These are phyloP conservation scores for Rhombomys opimus DNA, from an alignment of 2,113 vertebrate genomes.

Conservation along the genomic window DNA sequence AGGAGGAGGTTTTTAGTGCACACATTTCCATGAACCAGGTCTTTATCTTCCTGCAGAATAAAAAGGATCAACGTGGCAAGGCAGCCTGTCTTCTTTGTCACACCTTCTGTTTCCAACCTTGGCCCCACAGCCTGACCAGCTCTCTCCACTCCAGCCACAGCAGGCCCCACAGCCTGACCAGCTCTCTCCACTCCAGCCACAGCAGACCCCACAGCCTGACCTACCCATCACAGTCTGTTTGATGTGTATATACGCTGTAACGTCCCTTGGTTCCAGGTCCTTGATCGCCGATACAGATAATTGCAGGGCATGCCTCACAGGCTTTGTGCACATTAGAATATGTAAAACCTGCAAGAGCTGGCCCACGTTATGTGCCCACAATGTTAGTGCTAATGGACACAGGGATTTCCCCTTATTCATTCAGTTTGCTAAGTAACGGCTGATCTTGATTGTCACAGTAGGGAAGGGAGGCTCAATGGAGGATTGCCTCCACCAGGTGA, in stretches of 20 bases:
- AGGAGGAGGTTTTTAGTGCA: constrained; percentile 97
- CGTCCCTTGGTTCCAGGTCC: neutral
- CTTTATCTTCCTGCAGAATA: constrained; percentile 95
- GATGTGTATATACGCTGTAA: fast-evolving
- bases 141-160: neutral
- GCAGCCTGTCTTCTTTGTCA: neutral
- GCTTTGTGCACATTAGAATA: neutral
- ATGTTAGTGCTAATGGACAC: neutral
- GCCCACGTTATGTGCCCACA: neutral
- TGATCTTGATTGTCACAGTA: neutral
- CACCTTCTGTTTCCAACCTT: neutral
- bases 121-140: neutral
- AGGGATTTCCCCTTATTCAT: neutral
- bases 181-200: neutral
- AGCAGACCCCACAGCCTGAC: neutral
- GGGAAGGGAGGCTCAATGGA: neutral
- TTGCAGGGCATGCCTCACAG: fast-evolving
- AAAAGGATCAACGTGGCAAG: neutral
- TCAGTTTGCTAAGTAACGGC: neutral
- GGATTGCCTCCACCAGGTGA: neutral
- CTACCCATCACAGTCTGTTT: neutral
- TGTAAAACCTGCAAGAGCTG: neutral
- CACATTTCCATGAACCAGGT: constrained; percentile 96
- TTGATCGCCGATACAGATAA: neutral
- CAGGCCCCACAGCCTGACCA: neutral